These are phyloP conservation scores for Leptopilina clavipes DNA, from an alignment of 1,140 invertebrate species.

Conservation along the genomic window DNA sequence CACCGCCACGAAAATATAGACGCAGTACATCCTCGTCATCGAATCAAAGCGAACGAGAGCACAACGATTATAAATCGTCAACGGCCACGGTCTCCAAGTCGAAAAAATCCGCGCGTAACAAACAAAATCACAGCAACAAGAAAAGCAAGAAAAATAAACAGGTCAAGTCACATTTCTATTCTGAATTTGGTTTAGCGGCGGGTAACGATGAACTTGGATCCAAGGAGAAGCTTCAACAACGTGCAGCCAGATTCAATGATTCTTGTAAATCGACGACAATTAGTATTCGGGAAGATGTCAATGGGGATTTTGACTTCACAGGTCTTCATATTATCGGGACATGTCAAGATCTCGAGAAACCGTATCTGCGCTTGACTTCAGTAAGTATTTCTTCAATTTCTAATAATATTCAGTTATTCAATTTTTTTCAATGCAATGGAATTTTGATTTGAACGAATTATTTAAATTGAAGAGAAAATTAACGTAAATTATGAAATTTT, in stretches of 20 bases:
- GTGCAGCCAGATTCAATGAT: conserved; percentile 89
- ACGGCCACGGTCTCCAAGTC: conserved; percentile 45
- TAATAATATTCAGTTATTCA: conserved; percentile 29
- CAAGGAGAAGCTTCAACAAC: conserved; percentile 85
- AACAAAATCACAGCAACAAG: conserved; percentile 71
- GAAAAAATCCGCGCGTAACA: conserved; percentile 66
- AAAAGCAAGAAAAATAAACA: conserved; percentile 77
- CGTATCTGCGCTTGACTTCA: conserved; percentile 93
- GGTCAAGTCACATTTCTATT: conserved; percentile 81
- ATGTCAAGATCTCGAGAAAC: conserved; percentile 94
- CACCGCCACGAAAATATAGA: conserved; percentile 65
- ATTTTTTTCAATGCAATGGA: too few species aligned
- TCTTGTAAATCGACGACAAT: conserved; percentile 69
- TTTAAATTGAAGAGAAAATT: conserved; percentile 20
- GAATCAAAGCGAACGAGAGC: conserved; percentile 62
- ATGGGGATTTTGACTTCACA: conserved; percentile 85
- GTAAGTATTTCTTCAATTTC: conserved; percentile 73
- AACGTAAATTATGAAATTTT: conserved; percentile 39
- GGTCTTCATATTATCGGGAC: conserved; percentile 94
- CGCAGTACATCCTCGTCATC: conserved; percentile 71
- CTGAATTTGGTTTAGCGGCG: conserved; percentile 79
- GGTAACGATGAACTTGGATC: conserved; percentile 79
- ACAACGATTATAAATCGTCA: conserved; percentile 65
- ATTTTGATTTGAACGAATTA: too few species aligned
- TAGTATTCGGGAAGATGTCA: conserved; percentile 74